These are phyloP conservation scores for Eospalax fontanierii DNA, from an alignment of 2,797 vertebrate species.

Conservation along the genomic window DNA sequence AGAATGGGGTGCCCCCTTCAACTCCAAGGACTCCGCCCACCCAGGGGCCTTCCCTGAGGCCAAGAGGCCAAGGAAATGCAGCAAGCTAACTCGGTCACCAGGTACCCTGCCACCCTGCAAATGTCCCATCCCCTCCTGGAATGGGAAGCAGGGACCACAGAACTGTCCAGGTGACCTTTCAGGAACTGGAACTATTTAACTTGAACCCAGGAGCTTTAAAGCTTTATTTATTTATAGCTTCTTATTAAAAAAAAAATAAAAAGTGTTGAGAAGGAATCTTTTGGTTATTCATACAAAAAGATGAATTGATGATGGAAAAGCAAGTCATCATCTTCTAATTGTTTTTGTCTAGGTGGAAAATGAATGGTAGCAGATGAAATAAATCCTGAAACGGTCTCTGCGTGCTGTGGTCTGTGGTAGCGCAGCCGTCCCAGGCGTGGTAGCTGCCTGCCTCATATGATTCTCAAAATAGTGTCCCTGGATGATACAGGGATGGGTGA, in stretches of 20 bases:
- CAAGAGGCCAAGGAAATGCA: constrained; percentile 32
- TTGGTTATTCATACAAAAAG: constrained; percentile 84
- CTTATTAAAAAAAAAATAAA: constrained; percentile 84
- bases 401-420: constrained; percentile 72
- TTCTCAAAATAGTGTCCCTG: not conserved
- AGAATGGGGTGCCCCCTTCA: not conserved
- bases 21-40: constrained; percentile 52
- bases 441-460: not conserved
- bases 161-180: constrained; percentile 70
- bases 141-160: not conserved
- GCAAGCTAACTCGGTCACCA: not conserved
- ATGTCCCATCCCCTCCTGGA: constrained; percentile 56
- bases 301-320: constrained; percentile 78
- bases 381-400: constrained; percentile 86
- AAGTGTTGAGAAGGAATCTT: constrained; percentile 82
- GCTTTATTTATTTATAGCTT: constrained; percentile 92
- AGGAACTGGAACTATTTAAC: constrained; percentile 86
- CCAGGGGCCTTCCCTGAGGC: constrained; percentile 48
- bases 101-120: constrained; percentile 64
- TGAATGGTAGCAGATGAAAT: constrained; percentile 91
- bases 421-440: not conserved
- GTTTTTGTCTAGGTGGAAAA: constrained; percentile 89
- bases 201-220: constrained; percentile 89
- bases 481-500: not conserved
- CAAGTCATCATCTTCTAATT: constrained; percentile 83